phyloP scores from a whole-genome alignment of 2,888 invertebrate species.

The Aphodius sticticus region DNA sequence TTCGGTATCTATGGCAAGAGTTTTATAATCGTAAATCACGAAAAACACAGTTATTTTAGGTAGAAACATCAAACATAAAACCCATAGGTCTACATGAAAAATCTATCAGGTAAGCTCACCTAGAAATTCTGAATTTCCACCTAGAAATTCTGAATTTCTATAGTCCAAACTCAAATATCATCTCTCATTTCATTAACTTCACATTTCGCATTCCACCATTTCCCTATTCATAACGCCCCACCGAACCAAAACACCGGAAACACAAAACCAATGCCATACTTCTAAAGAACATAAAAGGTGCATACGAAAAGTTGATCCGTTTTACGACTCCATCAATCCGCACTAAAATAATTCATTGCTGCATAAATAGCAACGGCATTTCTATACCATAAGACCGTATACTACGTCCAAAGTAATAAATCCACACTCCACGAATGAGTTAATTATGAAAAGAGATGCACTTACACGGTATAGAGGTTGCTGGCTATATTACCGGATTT shows the following conservation, averaged over 20 bases:
- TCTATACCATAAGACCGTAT: not conserved
- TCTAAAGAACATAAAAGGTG: not conserved
- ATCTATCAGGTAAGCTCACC: no score
- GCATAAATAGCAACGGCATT: not conserved
- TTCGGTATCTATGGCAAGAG: no score
- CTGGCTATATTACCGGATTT: constrained; percentile 11
- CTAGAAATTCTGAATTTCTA: no score
- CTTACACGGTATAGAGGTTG: not conserved
- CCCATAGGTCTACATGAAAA: no score
- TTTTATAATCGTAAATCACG: no score
- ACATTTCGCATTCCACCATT: not conserved
- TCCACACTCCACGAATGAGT: not conserved
- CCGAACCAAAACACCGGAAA: not conserved
- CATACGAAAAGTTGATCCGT: not conserved
- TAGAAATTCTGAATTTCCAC: no score
- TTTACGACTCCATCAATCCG: not conserved
- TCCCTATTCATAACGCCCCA: no score
- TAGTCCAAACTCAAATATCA: no score
- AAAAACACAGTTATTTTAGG: no score
- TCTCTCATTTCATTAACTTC: no score
- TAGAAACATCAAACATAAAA: no score
- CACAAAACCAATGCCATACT: not conserved
- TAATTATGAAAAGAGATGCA: not conserved
- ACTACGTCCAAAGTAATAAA: not conserved
- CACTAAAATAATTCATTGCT: not conserved